Conservation (phyloP, 1,140 invertebrate species). For the Meloidogyne hapla region DNA sequence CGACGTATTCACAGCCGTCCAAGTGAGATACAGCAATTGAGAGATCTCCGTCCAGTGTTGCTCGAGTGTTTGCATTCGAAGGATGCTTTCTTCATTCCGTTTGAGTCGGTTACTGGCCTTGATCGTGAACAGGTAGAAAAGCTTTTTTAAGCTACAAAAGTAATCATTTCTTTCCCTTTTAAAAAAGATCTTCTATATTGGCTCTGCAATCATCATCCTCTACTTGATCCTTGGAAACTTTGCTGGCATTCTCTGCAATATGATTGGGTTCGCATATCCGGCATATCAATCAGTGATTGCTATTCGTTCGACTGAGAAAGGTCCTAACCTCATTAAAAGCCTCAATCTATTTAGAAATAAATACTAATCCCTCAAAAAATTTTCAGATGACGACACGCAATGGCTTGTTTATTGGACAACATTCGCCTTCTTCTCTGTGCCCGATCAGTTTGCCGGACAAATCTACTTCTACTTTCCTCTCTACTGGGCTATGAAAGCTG, state of each 20-base stretch:
- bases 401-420: slow-evolving; percentile 50
- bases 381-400: slow-evolving; percentile 47
- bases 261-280: slow-evolving; percentile 84
- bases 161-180: too few relatives aligned
- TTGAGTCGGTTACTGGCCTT: neutral
- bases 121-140: neutral
- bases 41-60: neutral
- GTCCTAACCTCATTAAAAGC: neutral
- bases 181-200: neutral
- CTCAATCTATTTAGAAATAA: neutral
- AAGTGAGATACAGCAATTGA: neutral
- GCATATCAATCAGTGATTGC: slow-evolving; percentile 76
- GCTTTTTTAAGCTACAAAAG: neutral
- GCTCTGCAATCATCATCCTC: neutral
- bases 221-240: neutral
- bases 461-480: slow-evolving; percentile 32
- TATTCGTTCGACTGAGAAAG: slow-evolving; percentile 7
- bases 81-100: neutral
- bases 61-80: neutral
- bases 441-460: slow-evolving; percentile 30
- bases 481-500: slow-evolving; percentile 40
- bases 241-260: neutral
- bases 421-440: slow-evolving; percentile 41
- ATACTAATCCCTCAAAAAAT: slow-evolving; percentile 15
- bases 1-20: neutral